phyloP scores from a whole-genome alignment of 37 sponge, comb jelly and placozoan genomes.

The Mnemiopsis leidyi region DNA sequence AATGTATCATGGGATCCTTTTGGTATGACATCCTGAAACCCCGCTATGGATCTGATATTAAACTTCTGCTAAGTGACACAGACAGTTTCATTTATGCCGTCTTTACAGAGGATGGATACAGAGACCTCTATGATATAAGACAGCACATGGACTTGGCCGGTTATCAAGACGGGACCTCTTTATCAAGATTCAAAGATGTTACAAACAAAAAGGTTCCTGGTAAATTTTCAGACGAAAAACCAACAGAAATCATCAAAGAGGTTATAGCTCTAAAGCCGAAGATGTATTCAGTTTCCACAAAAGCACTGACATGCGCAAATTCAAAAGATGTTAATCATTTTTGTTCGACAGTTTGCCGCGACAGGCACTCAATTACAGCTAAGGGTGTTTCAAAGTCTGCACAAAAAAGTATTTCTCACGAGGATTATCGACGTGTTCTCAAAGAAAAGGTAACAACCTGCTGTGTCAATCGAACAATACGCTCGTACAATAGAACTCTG shows the following conservation, averaged over 20 bases:
- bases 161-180: neutral
- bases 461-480: neutral
- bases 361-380: constrained; percentile 1
- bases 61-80: constrained; percentile 15
- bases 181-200: neutral
- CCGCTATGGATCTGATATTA: neutral
- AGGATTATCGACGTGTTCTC: neutral
- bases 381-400: constrained; percentile 34
- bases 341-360: neutral
- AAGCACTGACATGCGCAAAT: neutral
- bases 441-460: neutral
- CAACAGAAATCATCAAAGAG: constrained; percentile 39
- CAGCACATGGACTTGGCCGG: constrained; percentile 22
- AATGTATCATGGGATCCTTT: constrained; percentile 1
- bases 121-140: neutral
- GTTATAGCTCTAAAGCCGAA: constrained; percentile 40
- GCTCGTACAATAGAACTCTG: neutral
- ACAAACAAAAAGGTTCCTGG: constrained; percentile 13
- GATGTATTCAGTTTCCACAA: neutral
- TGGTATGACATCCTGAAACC: constrained; percentile 41
- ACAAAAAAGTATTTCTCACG: neutral
- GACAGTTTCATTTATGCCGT: constrained; percentile 26
- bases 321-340: too few species aligned
- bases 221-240: too few species aligned
- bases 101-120: neutral